Evolutionary conservation across 2,888 invertebrate species (phyloP).

Genomic region (Phymatocera aterrima): DNA sequence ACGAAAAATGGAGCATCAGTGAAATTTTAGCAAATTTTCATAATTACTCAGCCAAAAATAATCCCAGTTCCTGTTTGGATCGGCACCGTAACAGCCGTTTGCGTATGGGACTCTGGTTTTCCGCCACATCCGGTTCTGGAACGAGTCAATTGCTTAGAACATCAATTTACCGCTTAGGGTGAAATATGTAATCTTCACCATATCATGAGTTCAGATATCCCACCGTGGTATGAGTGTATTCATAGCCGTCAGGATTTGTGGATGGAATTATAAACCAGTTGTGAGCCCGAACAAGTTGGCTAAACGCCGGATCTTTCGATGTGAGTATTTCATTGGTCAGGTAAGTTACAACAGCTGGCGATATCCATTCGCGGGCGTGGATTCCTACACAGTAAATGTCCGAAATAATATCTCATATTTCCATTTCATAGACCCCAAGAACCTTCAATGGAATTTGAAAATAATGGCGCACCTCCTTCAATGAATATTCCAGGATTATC

Average conservation of each 20-base stretch:
- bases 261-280: constrained; percentile 85
- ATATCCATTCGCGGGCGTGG: constrained; percentile 84
- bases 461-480: constrained; percentile 67
- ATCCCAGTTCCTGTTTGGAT: constrained; percentile 82
- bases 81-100: constrained; percentile 77
- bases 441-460: not conserved
- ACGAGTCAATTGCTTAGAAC: constrained; percentile 39
- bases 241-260: constrained; percentile 85
- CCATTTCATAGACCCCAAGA: not conserved
- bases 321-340: constrained; percentile 78
- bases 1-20: not conserved
- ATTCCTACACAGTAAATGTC: constrained; percentile 66
- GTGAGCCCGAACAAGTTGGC: constrained; percentile 75
- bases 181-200: not conserved
- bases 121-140: constrained; percentile 80
- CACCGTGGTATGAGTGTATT: constrained; percentile 79
- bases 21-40: not conserved
- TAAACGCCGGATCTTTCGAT: constrained; percentile 75
- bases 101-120: constrained; percentile 78
- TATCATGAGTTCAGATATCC: constrained; percentile 56
- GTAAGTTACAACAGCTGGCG: constrained; percentile 79
- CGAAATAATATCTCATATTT: not conserved
- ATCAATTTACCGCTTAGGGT: not conserved
- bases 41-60: constrained; percentile 78
- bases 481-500: constrained; percentile 77